Percentiles rank a stretch among this genome's conserved stretches.
Evolutionary conservation across 2,113 vertebrate species (phyloP).

Genomic region (Grus americana): DNA sequence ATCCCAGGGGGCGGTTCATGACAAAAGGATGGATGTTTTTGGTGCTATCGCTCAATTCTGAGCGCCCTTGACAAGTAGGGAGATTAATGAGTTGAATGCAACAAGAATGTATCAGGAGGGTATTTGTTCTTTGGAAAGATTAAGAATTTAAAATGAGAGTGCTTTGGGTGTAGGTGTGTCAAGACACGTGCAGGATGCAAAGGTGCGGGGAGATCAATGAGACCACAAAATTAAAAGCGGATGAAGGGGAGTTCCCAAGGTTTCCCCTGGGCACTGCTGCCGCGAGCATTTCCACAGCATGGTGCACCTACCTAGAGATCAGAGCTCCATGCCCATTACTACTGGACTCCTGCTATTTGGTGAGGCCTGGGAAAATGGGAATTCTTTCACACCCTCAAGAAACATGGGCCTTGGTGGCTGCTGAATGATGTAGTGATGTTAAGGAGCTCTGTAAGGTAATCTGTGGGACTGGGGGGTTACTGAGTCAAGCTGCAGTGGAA

Average conservation of each 20-base stretch:
- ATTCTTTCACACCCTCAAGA: neutral
- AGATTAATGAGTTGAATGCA: constrained; percentile 38
- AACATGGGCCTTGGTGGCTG: neutral
- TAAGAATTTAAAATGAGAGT: constrained; percentile 9
- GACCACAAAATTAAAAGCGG: neutral
- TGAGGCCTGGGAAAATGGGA: neutral
- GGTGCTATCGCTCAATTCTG: neutral
- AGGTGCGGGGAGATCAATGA: neutral
- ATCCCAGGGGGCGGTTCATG: neutral
- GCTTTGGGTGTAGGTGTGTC: neutral
- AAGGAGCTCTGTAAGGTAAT: neutral
- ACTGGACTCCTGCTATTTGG: neutral
- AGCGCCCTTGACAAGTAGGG: neutral
- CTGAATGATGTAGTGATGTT: neutral
- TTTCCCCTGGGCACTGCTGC: neutral
- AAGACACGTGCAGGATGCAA: neutral
- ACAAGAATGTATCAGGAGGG: neutral
- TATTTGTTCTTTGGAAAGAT: constrained; percentile 17
- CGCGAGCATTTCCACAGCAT: neutral
- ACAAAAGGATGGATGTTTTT: constrained; percentile 24
- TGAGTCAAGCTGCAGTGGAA: neutral
- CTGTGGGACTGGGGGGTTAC: neutral
- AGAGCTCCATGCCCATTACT: neutral
- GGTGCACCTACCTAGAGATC: neutral
- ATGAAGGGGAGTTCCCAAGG: neutral